A percentile compares a stretch with the other conserved stretches of the same genome.
phyloP scores from a whole-genome alignment of 2,113 vertebrate species.

The Eulemur macaco region DNA sequence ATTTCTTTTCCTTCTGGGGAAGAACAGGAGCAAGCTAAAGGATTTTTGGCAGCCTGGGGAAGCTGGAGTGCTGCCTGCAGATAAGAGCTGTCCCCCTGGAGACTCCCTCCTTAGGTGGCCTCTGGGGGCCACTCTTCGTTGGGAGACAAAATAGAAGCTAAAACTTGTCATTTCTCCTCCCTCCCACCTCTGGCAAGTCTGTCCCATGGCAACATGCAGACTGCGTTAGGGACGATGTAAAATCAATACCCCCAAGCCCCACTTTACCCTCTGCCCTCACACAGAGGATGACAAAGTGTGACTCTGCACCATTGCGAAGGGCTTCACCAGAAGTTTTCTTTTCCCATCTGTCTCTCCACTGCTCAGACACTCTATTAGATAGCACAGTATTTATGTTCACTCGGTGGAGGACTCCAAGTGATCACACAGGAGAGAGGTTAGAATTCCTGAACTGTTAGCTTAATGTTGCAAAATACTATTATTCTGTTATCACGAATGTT shows the following conservation, averaged over 20 bases:
- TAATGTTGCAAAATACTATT: neutral
- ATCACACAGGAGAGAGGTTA: neutral
- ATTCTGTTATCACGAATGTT: neutral
- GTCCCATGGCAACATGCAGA: neutral
- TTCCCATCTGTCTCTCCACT: neutral
- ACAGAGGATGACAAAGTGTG: neutral
- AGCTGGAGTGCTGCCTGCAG: neutral
- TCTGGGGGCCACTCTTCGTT: neutral
- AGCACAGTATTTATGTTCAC: neutral
- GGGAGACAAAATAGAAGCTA: neutral
- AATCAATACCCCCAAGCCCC: neutral
- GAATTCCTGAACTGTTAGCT: constrained; percentile 1
- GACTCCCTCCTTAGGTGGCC: neutral
- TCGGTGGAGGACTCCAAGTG: neutral
- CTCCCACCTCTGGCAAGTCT: neutral
- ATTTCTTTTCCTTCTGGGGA: constrained; percentile 25
- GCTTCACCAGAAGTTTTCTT: neutral
- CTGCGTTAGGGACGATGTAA: neutral
- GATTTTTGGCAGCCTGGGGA: neutral
- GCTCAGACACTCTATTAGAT: neutral
- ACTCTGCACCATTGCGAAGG: neutral
- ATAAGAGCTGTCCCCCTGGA: neutral
- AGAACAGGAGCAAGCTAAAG: neutral
- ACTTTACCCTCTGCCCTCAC: neutral
- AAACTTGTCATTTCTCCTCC: neutral